Evolutionary conservation across 2,888 invertebrate species (phyloP).

Genomic region (Coenonympha arcania): DNA sequence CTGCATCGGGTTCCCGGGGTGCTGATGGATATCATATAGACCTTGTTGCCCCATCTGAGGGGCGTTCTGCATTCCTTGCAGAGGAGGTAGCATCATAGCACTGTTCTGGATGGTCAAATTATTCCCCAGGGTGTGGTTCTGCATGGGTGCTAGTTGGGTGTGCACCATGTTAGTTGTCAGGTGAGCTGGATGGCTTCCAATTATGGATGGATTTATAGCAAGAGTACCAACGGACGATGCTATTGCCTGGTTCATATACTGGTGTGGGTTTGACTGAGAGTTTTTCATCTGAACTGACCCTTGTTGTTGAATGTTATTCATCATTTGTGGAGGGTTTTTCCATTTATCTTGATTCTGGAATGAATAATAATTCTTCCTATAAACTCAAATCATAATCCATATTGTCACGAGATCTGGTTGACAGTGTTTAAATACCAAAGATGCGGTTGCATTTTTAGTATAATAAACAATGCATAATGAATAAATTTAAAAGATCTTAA

Average conservation of each 20-base stretch:
- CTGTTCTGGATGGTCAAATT: slow-evolving; percentile 62
- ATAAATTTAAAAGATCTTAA: no score
- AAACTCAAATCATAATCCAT: no score
- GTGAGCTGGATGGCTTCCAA: slow-evolving; percentile 66
- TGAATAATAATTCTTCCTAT: not conserved
- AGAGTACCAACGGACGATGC: slow-evolving; percentile 65
- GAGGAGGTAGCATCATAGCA: slow-evolving; percentile 68
- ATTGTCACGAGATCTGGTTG: no score
- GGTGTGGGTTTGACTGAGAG: slow-evolving; percentile 71
- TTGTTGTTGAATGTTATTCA: slow-evolving; percentile 75
- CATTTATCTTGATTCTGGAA: slow-evolving; percentile 88
- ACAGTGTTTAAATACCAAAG: no score
- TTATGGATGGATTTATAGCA: slow-evolving; percentile 67
- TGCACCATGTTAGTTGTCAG: slow-evolving; percentile 70
- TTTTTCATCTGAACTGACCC: slow-evolving; percentile 67
- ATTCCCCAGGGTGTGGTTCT: slow-evolving; percentile 64
- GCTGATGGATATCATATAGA: slow-evolving; percentile 67
- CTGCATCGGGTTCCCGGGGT: slow-evolving; percentile 65
- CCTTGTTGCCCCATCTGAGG: slow-evolving; percentile 70
- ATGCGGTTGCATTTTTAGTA: not conserved
- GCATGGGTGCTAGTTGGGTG: slow-evolving; percentile 70
- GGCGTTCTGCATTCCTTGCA: slow-evolving; percentile 69
- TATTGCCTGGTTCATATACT: slow-evolving; percentile 66
- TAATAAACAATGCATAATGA: no score
- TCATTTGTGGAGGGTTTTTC: slow-evolving; percentile 81